Evolutionary conservation across 2,797 vertebrate genomes (phyloP).

Genomic region (Peromyscus eremicus): DNA sequence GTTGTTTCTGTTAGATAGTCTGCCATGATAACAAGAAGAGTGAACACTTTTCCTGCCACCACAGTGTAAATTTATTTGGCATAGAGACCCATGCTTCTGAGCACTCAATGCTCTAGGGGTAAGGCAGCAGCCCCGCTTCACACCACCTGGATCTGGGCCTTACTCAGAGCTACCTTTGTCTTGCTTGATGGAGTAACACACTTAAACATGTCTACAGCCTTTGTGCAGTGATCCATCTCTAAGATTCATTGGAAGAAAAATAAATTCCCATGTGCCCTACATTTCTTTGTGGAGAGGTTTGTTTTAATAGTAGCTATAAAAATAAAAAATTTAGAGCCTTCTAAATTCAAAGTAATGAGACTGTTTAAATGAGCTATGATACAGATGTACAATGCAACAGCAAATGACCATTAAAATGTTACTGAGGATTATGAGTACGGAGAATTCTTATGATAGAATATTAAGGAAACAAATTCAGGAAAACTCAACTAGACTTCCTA

Average conservation of each 20-base stretch:
- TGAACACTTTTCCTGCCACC: not conserved
- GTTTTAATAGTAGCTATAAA: conserved; percentile 57
- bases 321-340: conserved; percentile 60
- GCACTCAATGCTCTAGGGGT: fast-evolving
- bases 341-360: conserved; percentile 58
- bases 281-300: conserved; percentile 26
- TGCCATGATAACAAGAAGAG: not conserved
- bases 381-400: not conserved
- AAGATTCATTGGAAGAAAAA: conserved; percentile 23
- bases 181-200: not conserved
- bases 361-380: conserved; percentile 55
- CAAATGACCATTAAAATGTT: conserved; percentile 43
- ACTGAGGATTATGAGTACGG: not conserved
- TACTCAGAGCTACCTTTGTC: not conserved
- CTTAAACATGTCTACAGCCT: not conserved
- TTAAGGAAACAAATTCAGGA: not conserved
- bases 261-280: not conserved
- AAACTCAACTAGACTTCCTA: not conserved
- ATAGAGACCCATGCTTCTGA: not conserved
- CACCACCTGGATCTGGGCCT: no score
- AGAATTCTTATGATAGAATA: not conserved
- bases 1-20: not conserved
- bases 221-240: not conserved
- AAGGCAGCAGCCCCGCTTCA: fast-evolving
- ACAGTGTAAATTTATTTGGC: not conserved